A percentile compares a stretch with the other conserved stretches of the same genome.
Conservation (phyloP, 2,113 vertebrate species). For the Chamaetylas fuelleborni region DNA sequence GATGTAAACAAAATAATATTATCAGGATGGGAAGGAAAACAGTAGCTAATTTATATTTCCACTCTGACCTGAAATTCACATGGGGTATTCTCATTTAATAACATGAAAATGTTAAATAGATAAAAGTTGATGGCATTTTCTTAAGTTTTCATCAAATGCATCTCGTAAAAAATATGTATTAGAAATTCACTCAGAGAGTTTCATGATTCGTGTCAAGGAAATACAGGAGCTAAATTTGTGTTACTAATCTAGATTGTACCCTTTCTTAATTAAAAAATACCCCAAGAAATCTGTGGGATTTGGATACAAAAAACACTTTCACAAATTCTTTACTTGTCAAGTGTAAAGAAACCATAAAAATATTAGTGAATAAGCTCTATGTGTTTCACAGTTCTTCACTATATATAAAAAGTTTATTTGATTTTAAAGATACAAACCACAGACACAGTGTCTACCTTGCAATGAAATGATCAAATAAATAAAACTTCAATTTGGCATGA, state of each 20-base stretch:
- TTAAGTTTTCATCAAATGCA: background rate
- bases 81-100: conserved; percentile 43
- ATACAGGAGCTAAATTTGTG: background rate
- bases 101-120: conserved; percentile 35
- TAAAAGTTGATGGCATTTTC: conserved; percentile 38
- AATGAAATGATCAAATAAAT: conserved; percentile 77
- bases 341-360: conserved; percentile 76
- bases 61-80: conserved; percentile 51
- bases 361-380: conserved; percentile 74
- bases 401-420: conserved; percentile 71
- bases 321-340: conserved; percentile 63
- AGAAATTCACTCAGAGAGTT: background rate
- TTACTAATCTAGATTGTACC: background rate
- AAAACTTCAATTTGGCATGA: conserved; percentile 72
- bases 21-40: conserved; percentile 29
- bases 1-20: conserved; percentile 58
- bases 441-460: conserved; percentile 76
- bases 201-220: background rate
- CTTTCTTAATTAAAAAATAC: conserved; percentile 17
- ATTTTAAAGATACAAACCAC: conserved; percentile 77
- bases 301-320: conserved; percentile 57
- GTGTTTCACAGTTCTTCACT: conserved; percentile 53
- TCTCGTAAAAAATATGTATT: background rate
- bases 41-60: conserved; percentile 34
- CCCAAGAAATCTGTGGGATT: conserved; percentile 38